Evolutionary conservation across 2,113 vertebrate genomes (phyloP).

Genomic region (Dascyllus trimaculatus): DNA sequence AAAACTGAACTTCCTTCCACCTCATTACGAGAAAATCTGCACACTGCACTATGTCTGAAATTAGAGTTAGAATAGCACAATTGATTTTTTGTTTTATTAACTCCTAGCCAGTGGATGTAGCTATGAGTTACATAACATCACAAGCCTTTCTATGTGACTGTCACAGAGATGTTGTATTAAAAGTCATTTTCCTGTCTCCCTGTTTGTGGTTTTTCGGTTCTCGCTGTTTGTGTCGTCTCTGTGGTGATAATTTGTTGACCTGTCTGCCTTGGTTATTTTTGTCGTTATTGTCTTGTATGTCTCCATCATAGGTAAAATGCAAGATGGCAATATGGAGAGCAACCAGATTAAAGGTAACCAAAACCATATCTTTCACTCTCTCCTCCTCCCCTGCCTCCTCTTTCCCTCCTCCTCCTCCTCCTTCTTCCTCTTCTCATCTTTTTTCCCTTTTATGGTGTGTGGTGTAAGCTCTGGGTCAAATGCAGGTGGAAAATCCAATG

Average conservation of each 20-base stretch:
- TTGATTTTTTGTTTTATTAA: conserved; percentile 10
- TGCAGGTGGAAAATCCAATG: conserved; percentile 27
- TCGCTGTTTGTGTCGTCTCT: conserved; percentile 68
- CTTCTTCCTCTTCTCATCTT: not conserved
- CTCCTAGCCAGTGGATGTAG: conserved; percentile 23
- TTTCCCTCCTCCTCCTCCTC: not conserved
- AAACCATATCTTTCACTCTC: conserved; percentile 80
- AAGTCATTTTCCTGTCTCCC: conserved; percentile 86
- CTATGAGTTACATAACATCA: conserved; percentile 43
- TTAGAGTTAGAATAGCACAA: not conserved
- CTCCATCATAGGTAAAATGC: conserved; percentile 99
- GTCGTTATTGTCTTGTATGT: conserved; percentile 95
- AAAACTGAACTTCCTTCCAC: not conserved
- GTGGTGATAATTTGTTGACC: conserved; percentile 81
- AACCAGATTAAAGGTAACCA: conserved; percentile 99
- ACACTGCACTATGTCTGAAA: conserved; percentile 7
- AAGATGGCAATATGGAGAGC: conserved; percentile 99
- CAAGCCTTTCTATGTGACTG: conserved; percentile 76
- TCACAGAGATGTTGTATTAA: conserved; percentile 82
- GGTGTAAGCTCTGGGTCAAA: conserved; percentile 66
- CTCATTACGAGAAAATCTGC: conserved; percentile 8
- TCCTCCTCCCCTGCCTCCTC: conserved; percentile 36
- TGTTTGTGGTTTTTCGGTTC: conserved; percentile 85
- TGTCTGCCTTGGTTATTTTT: conserved; percentile 90
- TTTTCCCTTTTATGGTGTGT: conserved; percentile 42